Evolutionary conservation across 2,113 vertebrate genomes (phyloP).

Genomic region (Eulacestoma nigropectus): DNA sequence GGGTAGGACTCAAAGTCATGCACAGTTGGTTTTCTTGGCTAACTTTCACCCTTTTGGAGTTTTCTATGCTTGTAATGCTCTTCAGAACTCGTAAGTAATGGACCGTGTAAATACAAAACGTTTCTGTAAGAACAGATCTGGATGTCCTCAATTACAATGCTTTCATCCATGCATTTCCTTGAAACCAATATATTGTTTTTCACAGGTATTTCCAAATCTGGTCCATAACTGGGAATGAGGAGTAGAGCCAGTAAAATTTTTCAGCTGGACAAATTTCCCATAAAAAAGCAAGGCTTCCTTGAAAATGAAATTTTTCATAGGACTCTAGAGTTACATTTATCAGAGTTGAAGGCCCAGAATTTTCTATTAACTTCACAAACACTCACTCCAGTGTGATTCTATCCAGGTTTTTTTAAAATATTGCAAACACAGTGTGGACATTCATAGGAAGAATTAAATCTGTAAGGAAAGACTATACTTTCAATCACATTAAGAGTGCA

Average conservation of each 20-base stretch:
- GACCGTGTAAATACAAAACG: not conserved
- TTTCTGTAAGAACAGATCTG: not conserved
- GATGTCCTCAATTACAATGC: conserved; percentile 13
- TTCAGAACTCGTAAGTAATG: not conserved
- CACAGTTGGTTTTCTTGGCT: conserved; percentile 30
- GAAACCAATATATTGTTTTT: conserved; percentile 16
- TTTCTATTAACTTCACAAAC: conserved; percentile 45
- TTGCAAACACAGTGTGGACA: not conserved
- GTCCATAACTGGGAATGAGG: not conserved
- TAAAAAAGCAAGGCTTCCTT: conserved; percentile 48
- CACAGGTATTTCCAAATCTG: conserved; percentile 38
- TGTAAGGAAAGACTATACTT: not conserved
- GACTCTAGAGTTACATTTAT: conserved; percentile 47
- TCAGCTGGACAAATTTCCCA: conserved; percentile 50
- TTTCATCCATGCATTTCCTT: conserved; percentile 27
- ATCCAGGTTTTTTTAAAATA: conserved; percentile 5
- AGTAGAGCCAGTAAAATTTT: conserved; percentile 36
- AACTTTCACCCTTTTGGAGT: not conserved
- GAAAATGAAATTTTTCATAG: conserved; percentile 60
- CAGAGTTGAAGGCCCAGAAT: conserved; percentile 29
- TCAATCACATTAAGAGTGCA: not conserved
- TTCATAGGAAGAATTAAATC: conserved; percentile 1
- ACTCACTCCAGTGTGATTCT: not conserved
- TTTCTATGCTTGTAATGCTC: not conserved
- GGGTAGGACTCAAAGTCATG: not conserved